A percentile compares a stretch with the other conserved stretches of the same genome.
Evolutionary conservation across 1,140 invertebrate species (phyloP).

Genomic region (Papilio polytes): DNA sequence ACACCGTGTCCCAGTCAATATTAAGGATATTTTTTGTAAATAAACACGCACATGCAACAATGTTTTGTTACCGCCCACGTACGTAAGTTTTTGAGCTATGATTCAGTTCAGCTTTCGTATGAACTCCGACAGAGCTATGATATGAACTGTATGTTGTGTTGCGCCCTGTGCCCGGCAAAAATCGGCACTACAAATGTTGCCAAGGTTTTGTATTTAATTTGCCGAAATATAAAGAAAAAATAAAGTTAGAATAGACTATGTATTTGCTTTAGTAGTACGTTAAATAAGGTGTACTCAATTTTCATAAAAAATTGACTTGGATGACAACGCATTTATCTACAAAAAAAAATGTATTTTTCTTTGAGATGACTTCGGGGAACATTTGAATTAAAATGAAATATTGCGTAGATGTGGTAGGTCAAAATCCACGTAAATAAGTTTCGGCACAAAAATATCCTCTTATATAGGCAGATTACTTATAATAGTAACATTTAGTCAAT

Average conservation of each 20-base stretch:
- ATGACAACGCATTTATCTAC: too few species aligned
- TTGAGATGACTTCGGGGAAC: too few species aligned
- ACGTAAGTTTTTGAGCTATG: slow-evolving; percentile 46
- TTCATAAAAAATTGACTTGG: too few species aligned
- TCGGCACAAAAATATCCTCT: background rate
- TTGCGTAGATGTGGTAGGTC: too few species aligned
- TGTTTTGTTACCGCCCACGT: slow-evolving; percentile 74
- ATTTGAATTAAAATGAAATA: too few species aligned
- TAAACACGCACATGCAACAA: slow-evolving; percentile 57
- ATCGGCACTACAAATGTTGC: slow-evolving; percentile 12
- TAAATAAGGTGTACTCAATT: too few species aligned
- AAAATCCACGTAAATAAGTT: too few species aligned
- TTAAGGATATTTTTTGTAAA: slow-evolving; percentile 57
- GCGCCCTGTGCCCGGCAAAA: background rate
- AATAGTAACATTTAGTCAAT: slow-evolving; percentile 49
- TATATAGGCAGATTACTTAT: background rate
- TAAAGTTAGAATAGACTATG: too few species aligned
- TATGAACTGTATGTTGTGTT: slow-evolving; percentile 20
- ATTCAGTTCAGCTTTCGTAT: slow-evolving; percentile 36
- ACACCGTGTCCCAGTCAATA: slow-evolving; percentile 59
- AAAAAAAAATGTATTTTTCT: too few species aligned
- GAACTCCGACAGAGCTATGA: slow-evolving; percentile 26
- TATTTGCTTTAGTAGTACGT: too few species aligned
- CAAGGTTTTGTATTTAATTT: background rate
- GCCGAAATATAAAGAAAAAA: background rate